Evolutionary conservation across 2,797 vertebrate genomes (phyloP).

Genomic region (Cynopterus sphinx): DNA sequence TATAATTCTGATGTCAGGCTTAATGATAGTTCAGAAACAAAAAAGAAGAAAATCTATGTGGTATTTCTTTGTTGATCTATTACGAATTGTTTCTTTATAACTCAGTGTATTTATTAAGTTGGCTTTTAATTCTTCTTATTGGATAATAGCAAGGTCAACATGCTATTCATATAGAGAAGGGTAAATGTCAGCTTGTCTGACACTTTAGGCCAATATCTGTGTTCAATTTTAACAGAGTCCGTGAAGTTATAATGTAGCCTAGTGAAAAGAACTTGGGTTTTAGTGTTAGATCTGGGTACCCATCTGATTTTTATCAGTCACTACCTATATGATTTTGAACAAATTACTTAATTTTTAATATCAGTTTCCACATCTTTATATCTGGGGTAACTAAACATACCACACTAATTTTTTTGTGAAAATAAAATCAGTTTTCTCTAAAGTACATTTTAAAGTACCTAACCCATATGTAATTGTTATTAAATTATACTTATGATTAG

Average conservation of each 20-base stretch:
- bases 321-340: not conserved
- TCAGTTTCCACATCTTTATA: not conserved
- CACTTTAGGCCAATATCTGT: not conserved
- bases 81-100: not conserved
- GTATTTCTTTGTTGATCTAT: not conserved
- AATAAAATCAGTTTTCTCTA: not conserved
- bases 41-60: not conserved
- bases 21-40: not conserved
- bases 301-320: not conserved
- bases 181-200: not conserved
- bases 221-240: not conserved
- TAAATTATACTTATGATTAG: conserved; percentile 24
- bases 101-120: not conserved
- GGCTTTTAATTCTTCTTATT: not conserved
- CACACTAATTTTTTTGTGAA: not conserved
- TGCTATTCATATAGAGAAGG: not conserved
- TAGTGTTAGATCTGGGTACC: not conserved
- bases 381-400: not conserved
- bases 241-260: not conserved
- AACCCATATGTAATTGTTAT: not conserved
- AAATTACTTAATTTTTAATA: not conserved
- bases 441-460: not conserved
- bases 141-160: not conserved
- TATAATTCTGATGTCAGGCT: not conserved
- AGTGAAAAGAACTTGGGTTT: not conserved